Evolutionary conservation across 2,888 invertebrate genomes (phyloP).

Genomic region (Papilio protenor): DNA sequence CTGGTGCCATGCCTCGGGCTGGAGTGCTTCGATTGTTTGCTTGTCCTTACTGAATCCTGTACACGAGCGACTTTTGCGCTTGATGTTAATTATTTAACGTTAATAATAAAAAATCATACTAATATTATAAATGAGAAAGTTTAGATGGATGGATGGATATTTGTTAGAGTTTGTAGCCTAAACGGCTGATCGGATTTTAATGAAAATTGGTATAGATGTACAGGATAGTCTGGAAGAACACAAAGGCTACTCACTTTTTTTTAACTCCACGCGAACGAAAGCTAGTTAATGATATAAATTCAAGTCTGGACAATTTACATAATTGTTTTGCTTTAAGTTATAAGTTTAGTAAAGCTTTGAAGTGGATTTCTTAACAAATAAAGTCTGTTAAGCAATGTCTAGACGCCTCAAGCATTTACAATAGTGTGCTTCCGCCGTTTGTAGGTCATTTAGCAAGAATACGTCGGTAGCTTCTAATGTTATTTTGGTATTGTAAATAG

Average conservation of each 20-base stretch:
- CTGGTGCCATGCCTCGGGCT: constrained; percentile 34
- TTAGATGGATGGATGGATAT: too few relatives aligned
- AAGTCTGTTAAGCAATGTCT: constrained; percentile 5
- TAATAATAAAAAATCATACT: background rate
- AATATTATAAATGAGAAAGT: background rate
- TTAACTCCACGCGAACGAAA: too few relatives aligned
- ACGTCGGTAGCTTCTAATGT: background rate
- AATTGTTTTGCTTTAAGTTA: too few relatives aligned
- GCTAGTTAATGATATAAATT: background rate
- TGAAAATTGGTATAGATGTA: too few relatives aligned
- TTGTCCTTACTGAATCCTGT: constrained; percentile 47
- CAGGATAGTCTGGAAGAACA: too few relatives aligned
- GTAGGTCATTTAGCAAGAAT: constrained; percentile 9
- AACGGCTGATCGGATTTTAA: too few relatives aligned
- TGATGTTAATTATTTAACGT: background rate
- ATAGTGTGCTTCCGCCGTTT: constrained; percentile 18
- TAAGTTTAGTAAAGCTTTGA: background rate
- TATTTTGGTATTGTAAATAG: background rate
- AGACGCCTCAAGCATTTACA: constrained; percentile 22
- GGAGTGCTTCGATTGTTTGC: constrained; percentile 53
- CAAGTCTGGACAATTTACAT: too few relatives aligned
- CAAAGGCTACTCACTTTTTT: too few relatives aligned
- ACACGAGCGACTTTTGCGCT: constrained; percentile 53
- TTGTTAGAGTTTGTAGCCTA: too few relatives aligned
- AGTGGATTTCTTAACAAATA: constrained; percentile 13